These are phyloP conservation scores for Deroptyus accipitrinus DNA, from an alignment of 2,113 vertebrate genomes.

Conservation along the genomic window DNA sequence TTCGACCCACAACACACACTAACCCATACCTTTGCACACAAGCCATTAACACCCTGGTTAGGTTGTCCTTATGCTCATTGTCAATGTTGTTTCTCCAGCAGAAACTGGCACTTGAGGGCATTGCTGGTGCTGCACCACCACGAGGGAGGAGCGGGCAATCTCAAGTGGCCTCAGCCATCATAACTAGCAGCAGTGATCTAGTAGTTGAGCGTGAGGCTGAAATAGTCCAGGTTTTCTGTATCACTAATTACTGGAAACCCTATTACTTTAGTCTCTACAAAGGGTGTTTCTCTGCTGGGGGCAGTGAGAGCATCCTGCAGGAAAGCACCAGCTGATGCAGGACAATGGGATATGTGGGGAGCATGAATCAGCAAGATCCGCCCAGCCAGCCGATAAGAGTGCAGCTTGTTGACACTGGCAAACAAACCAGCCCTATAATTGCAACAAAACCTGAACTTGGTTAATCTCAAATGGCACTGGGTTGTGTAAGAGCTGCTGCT, in stretches of 20 bases:
- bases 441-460: background rate
- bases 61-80: background rate
- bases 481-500: background rate
- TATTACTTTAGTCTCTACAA: background rate
- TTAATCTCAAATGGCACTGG: background rate
- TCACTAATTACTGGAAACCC: background rate
- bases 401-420: background rate
- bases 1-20: background rate
- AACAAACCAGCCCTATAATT: background rate
- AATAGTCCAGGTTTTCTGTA: accelerated
- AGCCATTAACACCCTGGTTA: background rate
- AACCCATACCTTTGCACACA: background rate
- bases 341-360: background rate
- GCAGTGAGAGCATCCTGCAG: background rate
- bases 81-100: background rate
- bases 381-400: background rate
- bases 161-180: background rate
- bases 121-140: background rate
- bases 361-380: background rate
- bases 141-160: background rate
- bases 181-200: background rate
- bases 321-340: background rate
- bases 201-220: background rate
- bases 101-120: background rate
- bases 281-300: background rate